These are phyloP conservation scores for Nesoenas mayeri DNA, from an alignment of 2,113 vertebrate species.

Conservation along the genomic window DNA sequence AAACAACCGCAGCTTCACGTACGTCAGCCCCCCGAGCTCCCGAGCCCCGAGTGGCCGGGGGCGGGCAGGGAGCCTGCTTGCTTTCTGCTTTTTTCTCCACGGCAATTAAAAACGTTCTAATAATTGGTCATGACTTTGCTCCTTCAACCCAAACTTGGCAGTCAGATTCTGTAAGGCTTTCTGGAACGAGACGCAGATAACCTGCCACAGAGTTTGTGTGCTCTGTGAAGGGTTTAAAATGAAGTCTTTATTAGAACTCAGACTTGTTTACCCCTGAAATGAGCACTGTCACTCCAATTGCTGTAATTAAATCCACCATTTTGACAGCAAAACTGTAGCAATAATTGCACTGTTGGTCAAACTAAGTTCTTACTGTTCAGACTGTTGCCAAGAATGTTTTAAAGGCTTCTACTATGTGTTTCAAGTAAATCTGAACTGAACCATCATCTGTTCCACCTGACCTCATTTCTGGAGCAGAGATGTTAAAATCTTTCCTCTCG, in stretches of 20 bases:
- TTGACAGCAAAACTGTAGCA: slow-evolving; percentile 24
- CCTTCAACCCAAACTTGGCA: slow-evolving; percentile 34
- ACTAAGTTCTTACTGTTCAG: slow-evolving; percentile 4
- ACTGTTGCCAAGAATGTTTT: slow-evolving; percentile 5
- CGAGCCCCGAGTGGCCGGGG: background rate
- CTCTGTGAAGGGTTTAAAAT: slow-evolving; percentile 16
- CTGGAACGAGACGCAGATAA: slow-evolving; percentile 30
- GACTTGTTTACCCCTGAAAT: background rate
- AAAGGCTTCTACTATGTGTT: background rate
- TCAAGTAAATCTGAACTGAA: slow-evolving; percentile 3
- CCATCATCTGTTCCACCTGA: background rate
- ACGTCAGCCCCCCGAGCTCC: background rate
- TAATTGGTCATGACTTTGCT: slow-evolving; percentile 31
- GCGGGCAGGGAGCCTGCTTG: background rate
- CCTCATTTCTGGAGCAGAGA: slow-evolving; percentile 39
- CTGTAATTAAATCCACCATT: slow-evolving; percentile 47
- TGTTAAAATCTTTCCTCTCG: background rate
- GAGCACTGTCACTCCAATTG: slow-evolving; percentile 35
- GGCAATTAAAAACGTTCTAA: slow-evolving; percentile 47
- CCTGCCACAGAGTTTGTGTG: slow-evolving; percentile 3
- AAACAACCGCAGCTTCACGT: background rate
- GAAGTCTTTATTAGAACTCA: slow-evolving; percentile 20
- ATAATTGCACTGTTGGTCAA: slow-evolving; percentile 31
- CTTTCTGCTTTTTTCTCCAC: background rate
- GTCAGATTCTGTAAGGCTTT: background rate